A percentile compares a stretch with the other conserved stretches of the same genome.
Evolutionary conservation across 2,113 vertebrate genomes (phyloP).

Genomic region (Calidris pugnax): DNA sequence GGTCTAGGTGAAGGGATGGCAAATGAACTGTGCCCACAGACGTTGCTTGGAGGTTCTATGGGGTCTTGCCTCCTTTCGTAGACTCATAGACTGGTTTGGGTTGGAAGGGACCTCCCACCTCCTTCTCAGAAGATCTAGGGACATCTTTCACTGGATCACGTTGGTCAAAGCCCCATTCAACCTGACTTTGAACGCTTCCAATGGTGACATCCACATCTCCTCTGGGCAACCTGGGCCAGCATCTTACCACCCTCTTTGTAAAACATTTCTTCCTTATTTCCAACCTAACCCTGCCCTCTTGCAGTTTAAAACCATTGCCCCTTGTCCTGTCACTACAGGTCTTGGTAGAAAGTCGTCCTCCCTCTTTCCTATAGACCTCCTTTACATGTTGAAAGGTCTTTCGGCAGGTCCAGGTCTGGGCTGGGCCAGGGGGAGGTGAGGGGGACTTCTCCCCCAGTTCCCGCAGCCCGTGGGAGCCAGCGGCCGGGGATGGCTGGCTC

Average conservation of each 20-base stretch:
- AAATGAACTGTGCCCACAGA: not conserved
- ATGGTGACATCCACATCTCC: not conserved
- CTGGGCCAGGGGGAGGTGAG: not conserved
- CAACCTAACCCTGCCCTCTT: not conserved
- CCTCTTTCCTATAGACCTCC: not conserved
- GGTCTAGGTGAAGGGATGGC: not conserved
- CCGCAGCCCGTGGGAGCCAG: not conserved
- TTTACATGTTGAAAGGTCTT: not conserved
- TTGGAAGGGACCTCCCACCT: not conserved
- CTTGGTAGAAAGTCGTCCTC: not conserved
- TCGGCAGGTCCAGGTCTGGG: not conserved
- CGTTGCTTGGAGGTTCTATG: not conserved
- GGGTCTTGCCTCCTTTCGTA: not conserved
- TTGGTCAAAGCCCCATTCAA: rapidly evolving
- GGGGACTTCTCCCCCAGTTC: not conserved
- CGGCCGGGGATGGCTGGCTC: not conserved
- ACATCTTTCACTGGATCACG: not conserved
- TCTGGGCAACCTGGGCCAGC: not conserved
- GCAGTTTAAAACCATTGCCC: not conserved
- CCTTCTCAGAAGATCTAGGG: not conserved
- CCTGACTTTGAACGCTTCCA: not conserved
- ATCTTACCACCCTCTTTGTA: rapidly evolving
- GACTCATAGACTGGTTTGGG: not conserved
- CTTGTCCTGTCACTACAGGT: not conserved
- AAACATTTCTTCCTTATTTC: not conserved